Percentiles rank a stretch among this genome's conserved stretches.
Evolutionary conservation across 2,113 vertebrate genomes (phyloP).

Genomic region (Takifugu bimaculatus): DNA sequence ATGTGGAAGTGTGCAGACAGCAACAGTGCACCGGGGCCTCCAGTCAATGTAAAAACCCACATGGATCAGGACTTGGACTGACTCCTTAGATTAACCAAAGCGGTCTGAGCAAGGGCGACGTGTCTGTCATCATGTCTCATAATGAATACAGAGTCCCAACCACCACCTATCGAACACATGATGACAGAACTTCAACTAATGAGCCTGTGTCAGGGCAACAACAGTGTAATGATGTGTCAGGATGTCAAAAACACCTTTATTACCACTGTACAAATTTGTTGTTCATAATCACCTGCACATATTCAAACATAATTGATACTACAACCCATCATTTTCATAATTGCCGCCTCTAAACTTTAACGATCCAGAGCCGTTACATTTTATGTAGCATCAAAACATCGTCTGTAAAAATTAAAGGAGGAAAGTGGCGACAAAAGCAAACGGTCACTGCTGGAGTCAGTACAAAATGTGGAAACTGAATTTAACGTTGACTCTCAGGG

Average conservation of each 20-base stretch:
- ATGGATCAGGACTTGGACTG: neutral
- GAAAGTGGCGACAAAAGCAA: too few relatives aligned
- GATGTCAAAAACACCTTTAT: neutral
- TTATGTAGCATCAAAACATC: too few relatives aligned
- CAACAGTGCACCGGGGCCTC: conserved; percentile 2
- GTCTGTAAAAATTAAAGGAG: too few relatives aligned
- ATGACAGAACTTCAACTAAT: conserved; percentile 40
- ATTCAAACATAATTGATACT: too few relatives aligned
- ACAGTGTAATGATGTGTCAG: neutral
- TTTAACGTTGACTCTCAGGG: too few relatives aligned
- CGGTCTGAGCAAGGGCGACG: conserved; percentile 20
- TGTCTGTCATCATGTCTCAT: conserved; percentile 44
- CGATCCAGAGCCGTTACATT: too few relatives aligned
- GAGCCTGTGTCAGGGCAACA: conserved; percentile 13
- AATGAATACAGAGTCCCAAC: conserved; percentile 40
- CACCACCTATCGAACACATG: conserved; percentile 33
- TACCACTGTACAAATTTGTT: neutral
- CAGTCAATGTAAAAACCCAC: conserved; percentile 2
- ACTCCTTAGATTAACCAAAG: conserved; percentile 18
- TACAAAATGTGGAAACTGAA: too few relatives aligned
- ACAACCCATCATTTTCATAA: too few relatives aligned
- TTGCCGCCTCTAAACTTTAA: too few relatives aligned
- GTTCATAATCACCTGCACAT: too few relatives aligned
- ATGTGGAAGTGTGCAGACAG: neutral
- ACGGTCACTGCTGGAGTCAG: too few relatives aligned